Evolutionary conservation across 2,888 invertebrate genomes (phyloP), one percentile per base, ranked within the genome.

Genomic region (Ischnura elegans): DNA sequence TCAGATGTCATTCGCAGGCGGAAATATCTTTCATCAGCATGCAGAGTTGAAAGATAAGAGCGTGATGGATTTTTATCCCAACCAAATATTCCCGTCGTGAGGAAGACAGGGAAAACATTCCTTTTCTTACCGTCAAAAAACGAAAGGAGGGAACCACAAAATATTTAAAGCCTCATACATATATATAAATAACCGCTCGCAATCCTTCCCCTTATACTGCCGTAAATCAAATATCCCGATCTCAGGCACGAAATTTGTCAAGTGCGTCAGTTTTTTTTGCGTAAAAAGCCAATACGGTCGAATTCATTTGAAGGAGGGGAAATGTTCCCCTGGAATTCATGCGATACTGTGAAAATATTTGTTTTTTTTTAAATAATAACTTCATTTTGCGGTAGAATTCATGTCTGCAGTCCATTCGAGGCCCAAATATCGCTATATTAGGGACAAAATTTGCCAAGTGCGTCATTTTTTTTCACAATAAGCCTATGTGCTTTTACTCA

Each of bases 91-190:
- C 76, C 0, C 0, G 10, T 36, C 76, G 13, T 29, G 19, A 51
- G 51, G 13, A 36, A 76, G 10, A n/a, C 4, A 2, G 25, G 36
- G 29, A 36, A 36, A n/a, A n/a, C n/a, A 29, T 76, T 76, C 36
- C 29, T 36, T 36, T 36, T 10, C 76, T 76, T 36, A 61, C 10
- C 36, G 76, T 3, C 76, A 36, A 76, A 36, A 76, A 76, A 76
- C 76, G 36, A 76, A 76, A 8, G 16, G 76, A 29, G 76, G 10
- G 36, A 76, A 36, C 76, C 76, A 16, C 76, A 76, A 76, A 76
- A 76, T 76, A 76, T 76, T 76, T 76, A 76, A 76, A 76, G 76
- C 76, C 29, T 76, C 29, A 16, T 76, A 76, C 29, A 76, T 36
- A 61, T 3, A 29, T 36, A 13, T 0, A 76, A 76, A 36, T 76